Evolutionary conservation across 2,888 invertebrate genomes (phyloP), one percentile per base, ranked within the genome.

Genomic region (Lepas anatifera): DNA sequence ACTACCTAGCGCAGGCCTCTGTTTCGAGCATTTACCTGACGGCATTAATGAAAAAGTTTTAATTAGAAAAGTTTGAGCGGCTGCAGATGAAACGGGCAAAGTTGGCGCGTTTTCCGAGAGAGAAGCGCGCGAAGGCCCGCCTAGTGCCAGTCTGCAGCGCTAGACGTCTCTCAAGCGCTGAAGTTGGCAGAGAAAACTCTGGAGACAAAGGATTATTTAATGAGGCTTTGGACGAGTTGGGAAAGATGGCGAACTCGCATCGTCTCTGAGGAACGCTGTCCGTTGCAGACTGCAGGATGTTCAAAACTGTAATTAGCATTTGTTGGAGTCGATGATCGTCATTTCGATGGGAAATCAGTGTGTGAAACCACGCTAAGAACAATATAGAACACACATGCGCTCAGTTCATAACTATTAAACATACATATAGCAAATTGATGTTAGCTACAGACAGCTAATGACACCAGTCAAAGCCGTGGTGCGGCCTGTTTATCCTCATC

Each of bases 11-110:
- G n/a, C n/a, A n/a, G n/a, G n/a, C n/a, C n/a, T n/a, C n/a, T 35
- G 32, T 58, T 58, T 58, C 58, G 35, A 58, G 58, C 35, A 58
- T 58, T 58, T 58, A 58, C 58, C 58, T 58, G 58, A 58, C 32
- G 32, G 58, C 58, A 58, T 58, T 58, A 58, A 58, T 58, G 58
- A 58, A 58, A 58, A 58, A 58, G 58, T 58, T 58, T 58, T 58
- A 58, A 58, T 58, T 58, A 58, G 32, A 58, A 58, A 58, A 58
- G 58, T 35, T 58, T 11, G 58, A 35, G 32, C 16, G 22, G 7
- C 58, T 18, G 11, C 18, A 58, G 58, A 58, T 58, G 58, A 58
- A 58, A 58, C 58, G 58, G 58, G 58, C 58, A 35, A 58, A 58
- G 58, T 58, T 58, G 58, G 58, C 35, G 35, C 32, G 58, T 35